These are phyloP conservation scores for Macroramphosus scolopax DNA, from an alignment of 2,797 vertebrate species.

Conservation along the genomic window DNA sequence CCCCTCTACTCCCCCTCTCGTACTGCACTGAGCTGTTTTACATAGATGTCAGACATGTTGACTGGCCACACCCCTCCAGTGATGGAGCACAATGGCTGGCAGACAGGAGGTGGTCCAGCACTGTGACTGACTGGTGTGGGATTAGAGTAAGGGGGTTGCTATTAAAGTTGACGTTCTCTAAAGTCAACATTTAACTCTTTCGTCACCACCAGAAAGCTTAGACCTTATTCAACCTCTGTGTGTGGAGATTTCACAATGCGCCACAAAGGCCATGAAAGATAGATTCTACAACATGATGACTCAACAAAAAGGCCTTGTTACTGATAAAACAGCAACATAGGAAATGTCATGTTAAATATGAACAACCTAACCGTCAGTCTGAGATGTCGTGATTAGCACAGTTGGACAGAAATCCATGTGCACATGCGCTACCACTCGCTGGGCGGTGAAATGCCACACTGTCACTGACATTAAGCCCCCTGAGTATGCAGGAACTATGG, in stretches of 20 bases:
- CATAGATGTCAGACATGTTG: slow-evolving; percentile 76
- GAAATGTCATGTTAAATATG: slow-evolving; percentile 9
- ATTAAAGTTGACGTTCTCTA: slow-evolving; percentile 20
- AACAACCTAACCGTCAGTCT: slow-evolving; percentile 1
- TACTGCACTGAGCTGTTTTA: slow-evolving; percentile 60
- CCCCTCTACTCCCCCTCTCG: slow-evolving; percentile 34
- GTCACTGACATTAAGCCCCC: slow-evolving; percentile 42
- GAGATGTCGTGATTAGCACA: slow-evolving; percentile 30
- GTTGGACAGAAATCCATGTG: slow-evolving; percentile 27
- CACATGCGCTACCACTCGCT: slow-evolving; percentile 24
- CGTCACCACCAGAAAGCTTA: too few species aligned
- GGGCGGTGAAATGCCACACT: slow-evolving; percentile 61
- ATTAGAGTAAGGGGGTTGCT: slow-evolving; percentile 30
- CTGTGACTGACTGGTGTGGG: slow-evolving; percentile 52
- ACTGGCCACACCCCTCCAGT: slow-evolving; percentile 61
- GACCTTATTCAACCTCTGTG: too few species aligned
- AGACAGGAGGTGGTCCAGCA: slow-evolving; percentile 51
- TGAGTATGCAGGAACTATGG: slow-evolving; percentile 45
- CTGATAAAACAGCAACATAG: background rate
- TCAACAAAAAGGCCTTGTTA: slow-evolving; percentile 12
- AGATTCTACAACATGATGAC: too few species aligned
- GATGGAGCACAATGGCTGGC: slow-evolving; percentile 59
- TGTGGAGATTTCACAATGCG: slow-evolving; percentile 3
- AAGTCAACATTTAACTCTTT: background rate
- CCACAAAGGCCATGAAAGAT: too few species aligned